These are phyloP conservation scores for Spinus olivaceus DNA, from an alignment of 2,797 vertebrate genomes.

Conservation along the genomic window DNA sequence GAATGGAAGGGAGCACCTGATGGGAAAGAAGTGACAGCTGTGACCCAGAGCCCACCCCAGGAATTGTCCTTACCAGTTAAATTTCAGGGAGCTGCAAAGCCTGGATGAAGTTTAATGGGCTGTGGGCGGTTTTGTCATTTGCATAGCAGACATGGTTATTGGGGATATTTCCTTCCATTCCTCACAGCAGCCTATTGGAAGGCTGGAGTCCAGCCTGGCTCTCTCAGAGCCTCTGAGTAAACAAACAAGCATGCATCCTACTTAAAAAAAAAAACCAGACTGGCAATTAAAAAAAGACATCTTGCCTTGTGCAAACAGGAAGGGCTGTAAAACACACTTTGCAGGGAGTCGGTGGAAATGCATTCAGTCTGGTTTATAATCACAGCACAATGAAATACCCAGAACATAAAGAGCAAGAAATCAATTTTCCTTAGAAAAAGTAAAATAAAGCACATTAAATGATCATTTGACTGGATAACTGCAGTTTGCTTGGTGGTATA, in stretches of 20 bases:
- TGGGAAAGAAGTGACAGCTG: not conserved
- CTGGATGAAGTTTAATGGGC: not conserved
- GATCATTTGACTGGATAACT: constrained; percentile 71
- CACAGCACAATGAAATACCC: constrained; percentile 63
- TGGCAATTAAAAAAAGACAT: constrained; percentile 50
- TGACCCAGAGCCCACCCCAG: not conserved
- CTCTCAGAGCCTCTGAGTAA: constrained; percentile 12
- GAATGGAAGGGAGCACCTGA: not conserved
- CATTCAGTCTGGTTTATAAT: constrained; percentile 62
- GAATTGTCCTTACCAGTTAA: not conserved
- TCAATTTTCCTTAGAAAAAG: constrained; percentile 70
- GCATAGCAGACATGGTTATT: not conserved
- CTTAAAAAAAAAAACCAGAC: not conserved
- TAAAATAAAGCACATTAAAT: constrained; percentile 72
- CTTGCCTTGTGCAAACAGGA: constrained; percentile 19
- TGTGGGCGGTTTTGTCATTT: not conserved
- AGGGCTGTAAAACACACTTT: constrained; percentile 44
- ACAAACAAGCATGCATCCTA: constrained; percentile 28
- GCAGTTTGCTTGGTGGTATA: constrained; percentile 58
- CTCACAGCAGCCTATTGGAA: not conserved
- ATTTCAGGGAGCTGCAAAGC: not conserved
- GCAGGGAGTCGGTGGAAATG: constrained; percentile 33
- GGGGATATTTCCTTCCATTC: not conserved
- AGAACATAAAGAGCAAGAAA: constrained; percentile 67
- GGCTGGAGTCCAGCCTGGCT: not conserved